phyloP scores from a whole-genome alignment of 2,113 vertebrate genomes.

The Oncorhynchus kisutch region DNA sequence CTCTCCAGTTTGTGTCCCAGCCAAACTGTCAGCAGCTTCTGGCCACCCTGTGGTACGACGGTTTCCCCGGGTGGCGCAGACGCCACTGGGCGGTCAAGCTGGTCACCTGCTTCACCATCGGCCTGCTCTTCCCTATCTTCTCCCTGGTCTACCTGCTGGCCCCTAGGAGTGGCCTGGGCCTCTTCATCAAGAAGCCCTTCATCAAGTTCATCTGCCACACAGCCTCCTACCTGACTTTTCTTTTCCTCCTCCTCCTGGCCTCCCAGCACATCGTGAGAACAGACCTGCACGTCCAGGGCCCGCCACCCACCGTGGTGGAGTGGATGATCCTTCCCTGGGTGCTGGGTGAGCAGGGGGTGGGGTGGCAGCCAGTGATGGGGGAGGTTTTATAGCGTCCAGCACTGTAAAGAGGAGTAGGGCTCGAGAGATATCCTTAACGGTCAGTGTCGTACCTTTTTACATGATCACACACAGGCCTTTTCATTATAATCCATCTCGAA shows the following conservation, averaged over 20 bases:
- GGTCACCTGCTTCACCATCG: slow-evolving; percentile 90
- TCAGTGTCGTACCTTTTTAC: too few relatives aligned
- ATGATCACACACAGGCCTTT: too few relatives aligned
- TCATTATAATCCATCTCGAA: too few relatives aligned
- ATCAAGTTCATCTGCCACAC: slow-evolving; percentile 94
- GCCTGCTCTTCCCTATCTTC: slow-evolving; percentile 85
- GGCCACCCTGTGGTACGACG: slow-evolving; percentile 95
- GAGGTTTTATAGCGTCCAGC: too few relatives aligned
- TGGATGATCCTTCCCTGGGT: slow-evolving; percentile 93
- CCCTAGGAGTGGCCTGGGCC: slow-evolving; percentile 85
- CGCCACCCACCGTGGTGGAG: slow-evolving; percentile 85
- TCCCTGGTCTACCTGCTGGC: slow-evolving; percentile 85
- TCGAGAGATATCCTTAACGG: too few relatives aligned
- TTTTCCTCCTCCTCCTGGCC: slow-evolving; percentile 75
- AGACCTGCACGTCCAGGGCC: slow-evolving; percentile 85
- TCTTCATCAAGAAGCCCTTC: slow-evolving; percentile 91
- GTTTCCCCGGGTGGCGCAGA: slow-evolving; percentile 94
- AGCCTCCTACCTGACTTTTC: slow-evolving; percentile 87
- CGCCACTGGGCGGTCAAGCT: slow-evolving; percentile 96
- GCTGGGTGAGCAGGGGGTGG: slow-evolving; percentile 72
- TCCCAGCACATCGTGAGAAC: slow-evolving; percentile 85
- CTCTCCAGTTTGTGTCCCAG: slow-evolving; percentile 90
- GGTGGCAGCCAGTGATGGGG: too few relatives aligned
- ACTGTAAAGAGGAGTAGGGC: too few relatives aligned
- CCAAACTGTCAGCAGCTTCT: slow-evolving; percentile 98